Evolutionary conservation across 1,140 invertebrate species (phyloP), one percentile per base, ranked within the genome.

Genomic region (Trissolcus basalis): DNA sequence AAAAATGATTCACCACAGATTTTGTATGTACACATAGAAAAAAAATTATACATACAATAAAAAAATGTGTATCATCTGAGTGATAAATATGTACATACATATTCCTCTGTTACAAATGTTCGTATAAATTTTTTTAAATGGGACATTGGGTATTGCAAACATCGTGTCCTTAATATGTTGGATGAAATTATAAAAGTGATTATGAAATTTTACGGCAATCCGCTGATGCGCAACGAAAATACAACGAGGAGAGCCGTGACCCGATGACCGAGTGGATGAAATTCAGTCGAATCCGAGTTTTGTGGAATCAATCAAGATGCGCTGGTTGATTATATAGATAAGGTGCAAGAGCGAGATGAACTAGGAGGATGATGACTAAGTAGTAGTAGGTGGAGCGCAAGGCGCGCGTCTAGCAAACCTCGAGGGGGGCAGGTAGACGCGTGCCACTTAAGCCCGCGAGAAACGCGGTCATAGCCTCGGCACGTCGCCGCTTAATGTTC

Each of bases 391-490:
- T 41, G 16, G 67, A 36, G 47, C 43, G 59, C 49, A 43, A 44
- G 12, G 53, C 12, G 15, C 51, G 32, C 56, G 35, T 39, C 11
- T 19, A 48, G 50, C 33, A 48, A 56, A 55, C 51, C 41, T 70
- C 79, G 80, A 80, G 78, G 80, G 81, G 85, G 82, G 19, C 81
- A 84, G 77, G 82, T 83, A 87, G 86, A 80, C 85, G 85, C 86
- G 87, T 88, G 85, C 86, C 86, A 88, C 86, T 88, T 86, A 85
- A 82, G 77, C 81, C 80, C 78, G 79, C 80, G 79, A 83, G 82
- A 88, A 88, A 87, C 86, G 86, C 87, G 87, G 87, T 87, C 87
- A 85, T 82, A 88, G 86, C 86, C 86, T 86, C 86, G 87, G 82
- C 85, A 82, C 85, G 83, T 86, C 85, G 19, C 19, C 19, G 19